phyloP scores from a whole-genome alignment of 2,113 vertebrate species.

The Rhinogobius similis region DNA sequence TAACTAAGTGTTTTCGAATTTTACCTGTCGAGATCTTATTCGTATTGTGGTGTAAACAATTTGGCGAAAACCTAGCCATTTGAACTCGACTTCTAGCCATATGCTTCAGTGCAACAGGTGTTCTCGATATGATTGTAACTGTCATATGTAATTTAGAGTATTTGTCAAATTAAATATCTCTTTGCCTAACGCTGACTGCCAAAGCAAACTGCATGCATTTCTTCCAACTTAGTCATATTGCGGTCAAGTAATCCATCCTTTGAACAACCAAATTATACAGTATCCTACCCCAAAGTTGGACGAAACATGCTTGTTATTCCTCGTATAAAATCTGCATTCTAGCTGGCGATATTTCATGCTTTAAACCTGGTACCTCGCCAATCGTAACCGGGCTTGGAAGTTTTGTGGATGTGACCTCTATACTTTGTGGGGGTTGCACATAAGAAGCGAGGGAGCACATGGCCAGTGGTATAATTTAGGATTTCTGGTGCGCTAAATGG shows the following conservation, averaged over 20 bases:
- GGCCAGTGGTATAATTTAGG: slow-evolving; percentile 65
- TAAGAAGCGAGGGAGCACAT: slow-evolving; percentile 40
- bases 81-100: neutral
- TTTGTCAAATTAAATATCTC: slow-evolving; percentile 14
- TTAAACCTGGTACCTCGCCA: slow-evolving; percentile 49
- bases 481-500: slow-evolving; percentile 75
- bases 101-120: slow-evolving; percentile 2
- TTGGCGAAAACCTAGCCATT: neutral
- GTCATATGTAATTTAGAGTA: slow-evolving; percentile 6
- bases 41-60: neutral
- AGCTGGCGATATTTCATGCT: slow-evolving; percentile 37
- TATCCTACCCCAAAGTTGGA: slow-evolving; percentile 20
- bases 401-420: slow-evolving; percentile 51
- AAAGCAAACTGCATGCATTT: slow-evolving; percentile 25
- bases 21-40: neutral
- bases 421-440: slow-evolving; percentile 46
- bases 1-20: neutral
- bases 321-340: slow-evolving; percentile 48
- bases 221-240: slow-evolving; percentile 24
- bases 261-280: slow-evolving; percentile 25
- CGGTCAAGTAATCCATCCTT: slow-evolving; percentile 18
- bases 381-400: slow-evolving; percentile 40
- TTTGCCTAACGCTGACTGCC: slow-evolving; percentile 13
- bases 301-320: slow-evolving; percentile 40
- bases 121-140: neutral